phyloP scores from a whole-genome alignment of 2,113 vertebrate species.

The Talpa occidentalis region DNA sequence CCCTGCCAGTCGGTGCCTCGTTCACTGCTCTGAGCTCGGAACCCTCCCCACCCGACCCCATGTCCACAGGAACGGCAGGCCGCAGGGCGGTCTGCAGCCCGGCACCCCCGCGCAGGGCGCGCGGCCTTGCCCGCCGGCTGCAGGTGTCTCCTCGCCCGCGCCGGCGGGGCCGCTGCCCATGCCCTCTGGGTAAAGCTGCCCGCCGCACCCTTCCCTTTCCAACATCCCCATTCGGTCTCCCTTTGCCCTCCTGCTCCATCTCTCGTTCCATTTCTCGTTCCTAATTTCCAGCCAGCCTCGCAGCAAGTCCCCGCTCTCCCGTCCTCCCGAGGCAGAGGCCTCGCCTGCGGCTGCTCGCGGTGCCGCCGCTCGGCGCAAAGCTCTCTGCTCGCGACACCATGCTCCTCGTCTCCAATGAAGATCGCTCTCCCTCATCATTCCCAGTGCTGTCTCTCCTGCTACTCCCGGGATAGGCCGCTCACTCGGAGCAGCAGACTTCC shows the following conservation, averaged over 20 bases:
- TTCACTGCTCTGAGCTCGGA: not conserved
- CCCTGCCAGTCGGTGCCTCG: not conserved
- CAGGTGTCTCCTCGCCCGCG: too few relatives aligned
- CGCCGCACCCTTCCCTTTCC: not conserved
- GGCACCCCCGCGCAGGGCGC: accelerated
- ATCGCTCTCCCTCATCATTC: not conserved
- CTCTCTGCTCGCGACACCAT: not conserved
- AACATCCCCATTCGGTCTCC: not conserved
- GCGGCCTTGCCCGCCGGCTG: accelerated
- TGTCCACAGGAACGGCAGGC: accelerated
- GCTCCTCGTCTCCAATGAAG: not conserved
- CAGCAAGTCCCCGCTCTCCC: not conserved
- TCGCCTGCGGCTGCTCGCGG: not conserved
- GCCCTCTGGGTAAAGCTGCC: not conserved
- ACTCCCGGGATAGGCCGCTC: not conserved
- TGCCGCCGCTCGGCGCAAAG: not conserved
- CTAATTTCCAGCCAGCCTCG: not conserved
- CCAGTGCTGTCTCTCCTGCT: not conserved
- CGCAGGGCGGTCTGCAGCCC: too few relatives aligned
- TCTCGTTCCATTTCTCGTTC: not conserved
- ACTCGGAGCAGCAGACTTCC: not conserved
- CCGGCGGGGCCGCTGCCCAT: not conserved
- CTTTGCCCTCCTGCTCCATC: not conserved
- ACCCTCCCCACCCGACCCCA: not conserved
- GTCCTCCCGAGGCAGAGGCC: not conserved